phyloP scores from a whole-genome alignment of 2,888 invertebrate genomes.

The Sphinx pinastri region DNA sequence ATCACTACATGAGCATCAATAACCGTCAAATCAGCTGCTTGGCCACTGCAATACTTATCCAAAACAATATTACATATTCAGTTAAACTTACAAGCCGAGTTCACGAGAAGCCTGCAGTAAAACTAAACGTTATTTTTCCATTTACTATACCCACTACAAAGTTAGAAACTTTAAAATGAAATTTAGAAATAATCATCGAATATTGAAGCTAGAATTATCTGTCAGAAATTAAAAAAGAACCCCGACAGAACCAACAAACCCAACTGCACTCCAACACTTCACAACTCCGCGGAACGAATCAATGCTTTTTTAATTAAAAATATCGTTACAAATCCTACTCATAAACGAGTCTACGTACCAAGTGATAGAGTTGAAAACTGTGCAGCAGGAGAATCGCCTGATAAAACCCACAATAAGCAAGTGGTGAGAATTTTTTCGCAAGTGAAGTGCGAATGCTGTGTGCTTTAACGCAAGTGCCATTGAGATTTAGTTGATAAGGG shows the following conservation, averaged over 20 bases:
- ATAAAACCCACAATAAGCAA: not conserved
- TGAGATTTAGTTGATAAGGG: conserved; percentile 22
- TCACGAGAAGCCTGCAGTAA: too few relatives aligned
- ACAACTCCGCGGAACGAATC: conserved; percentile 1
- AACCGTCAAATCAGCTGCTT: too few relatives aligned
- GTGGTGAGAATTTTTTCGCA: conserved; percentile 19
- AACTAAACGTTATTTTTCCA: too few relatives aligned
- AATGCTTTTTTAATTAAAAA: conserved; percentile 14
- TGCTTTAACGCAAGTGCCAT: conserved; percentile 8
- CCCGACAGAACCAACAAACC: conserved; percentile 11
- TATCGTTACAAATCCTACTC: too few relatives aligned
- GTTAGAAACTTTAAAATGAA: too few relatives aligned
- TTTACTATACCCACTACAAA: too few relatives aligned
- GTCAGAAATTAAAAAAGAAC: not conserved
- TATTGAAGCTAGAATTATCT: not conserved
- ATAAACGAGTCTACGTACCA: not conserved
- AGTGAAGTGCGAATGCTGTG: conserved; percentile 27
- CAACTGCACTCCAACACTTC: conserved; percentile 12
- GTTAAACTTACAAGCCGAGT: too few relatives aligned
- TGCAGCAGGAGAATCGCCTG: not conserved
- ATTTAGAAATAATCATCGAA: too few relatives aligned
- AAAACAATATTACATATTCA: too few relatives aligned
- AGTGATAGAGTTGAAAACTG: not conserved
- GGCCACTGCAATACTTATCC: too few relatives aligned
- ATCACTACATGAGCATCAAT: too few relatives aligned